phyloP scores from a whole-genome alignment of 1,140 invertebrate species.

The Mamestra configurata region DNA sequence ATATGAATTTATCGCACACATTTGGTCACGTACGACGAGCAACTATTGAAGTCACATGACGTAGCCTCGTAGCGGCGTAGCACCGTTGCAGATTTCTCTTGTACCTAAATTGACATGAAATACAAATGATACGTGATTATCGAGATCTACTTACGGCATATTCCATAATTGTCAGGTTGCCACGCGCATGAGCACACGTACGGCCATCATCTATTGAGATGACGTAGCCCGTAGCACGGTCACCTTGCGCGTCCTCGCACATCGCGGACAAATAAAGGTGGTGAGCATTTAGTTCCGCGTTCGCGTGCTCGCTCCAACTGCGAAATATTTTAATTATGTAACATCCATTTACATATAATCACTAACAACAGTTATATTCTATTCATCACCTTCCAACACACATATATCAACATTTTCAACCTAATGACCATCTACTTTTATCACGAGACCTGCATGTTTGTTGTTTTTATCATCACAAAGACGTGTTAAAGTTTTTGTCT shows the following conservation, averaged over 20 bases:
- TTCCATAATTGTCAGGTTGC: slow-evolving; percentile 32
- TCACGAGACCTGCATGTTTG: slow-evolving; percentile 20
- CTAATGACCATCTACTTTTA: slow-evolving; percentile 15
- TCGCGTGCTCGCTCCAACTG: slow-evolving; percentile 45
- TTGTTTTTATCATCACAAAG: slow-evolving; percentile 38
- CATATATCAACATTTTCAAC: background rate
- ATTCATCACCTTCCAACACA: slow-evolving; percentile 20
- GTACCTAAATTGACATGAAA: slow-evolving; percentile 12
- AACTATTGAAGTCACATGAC: slow-evolving; percentile 12
- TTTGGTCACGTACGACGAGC: background rate
- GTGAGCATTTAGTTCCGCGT: slow-evolving; percentile 74
- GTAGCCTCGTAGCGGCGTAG: background rate
- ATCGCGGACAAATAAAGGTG: slow-evolving; percentile 84
- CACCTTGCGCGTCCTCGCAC: slow-evolving; percentile 81
- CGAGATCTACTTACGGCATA: slow-evolving; percentile 29
- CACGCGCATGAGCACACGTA: slow-evolving; percentile 1
- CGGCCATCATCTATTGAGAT: slow-evolving; percentile 29
- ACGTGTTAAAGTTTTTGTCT: slow-evolving; percentile 36
- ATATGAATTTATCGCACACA: background rate
- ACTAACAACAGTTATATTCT: background rate
- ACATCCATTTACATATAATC: slow-evolving; percentile 14
- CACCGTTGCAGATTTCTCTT: slow-evolving; percentile 14
- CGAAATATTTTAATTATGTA: slow-evolving; percentile 38
- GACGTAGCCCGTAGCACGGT: slow-evolving; percentile 67
- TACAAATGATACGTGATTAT: slow-evolving; percentile 23